Evolutionary conservation across 2,113 vertebrate species (phyloP).

Genomic region (Oriolus oriolus): DNA sequence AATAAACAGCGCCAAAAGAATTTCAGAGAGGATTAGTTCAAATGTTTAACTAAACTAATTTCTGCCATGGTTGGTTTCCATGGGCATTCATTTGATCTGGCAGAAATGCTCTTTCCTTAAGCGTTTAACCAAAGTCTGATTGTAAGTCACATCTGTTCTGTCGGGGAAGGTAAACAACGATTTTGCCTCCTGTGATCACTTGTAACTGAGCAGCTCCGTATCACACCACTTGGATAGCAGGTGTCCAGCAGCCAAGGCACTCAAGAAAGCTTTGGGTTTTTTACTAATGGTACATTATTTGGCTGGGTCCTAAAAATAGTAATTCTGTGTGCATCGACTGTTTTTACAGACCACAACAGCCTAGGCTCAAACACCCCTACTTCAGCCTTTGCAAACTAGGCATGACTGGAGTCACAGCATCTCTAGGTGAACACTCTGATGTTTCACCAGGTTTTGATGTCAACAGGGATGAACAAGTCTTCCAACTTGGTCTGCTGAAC

Average conservation of each 20-base stretch:
- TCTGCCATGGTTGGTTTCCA: background rate
- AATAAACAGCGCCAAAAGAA: conserved; percentile 29
- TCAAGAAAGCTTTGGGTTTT: background rate
- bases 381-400: background rate
- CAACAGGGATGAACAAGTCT: background rate
- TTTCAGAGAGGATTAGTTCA: conserved; percentile 39
- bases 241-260: background rate
- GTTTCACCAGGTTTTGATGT: background rate
- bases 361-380: background rate
- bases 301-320: background rate
- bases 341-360: background rate
- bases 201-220: background rate
- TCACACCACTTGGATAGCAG: background rate
- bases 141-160: background rate
- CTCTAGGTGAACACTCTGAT: background rate
- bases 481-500: background rate
- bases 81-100: background rate
- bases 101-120: conserved; percentile 14
- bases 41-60: conserved; percentile 38
- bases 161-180: background rate
- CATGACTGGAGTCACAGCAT: background rate
- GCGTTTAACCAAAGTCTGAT: background rate
- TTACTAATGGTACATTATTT: background rate
- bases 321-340: background rate
- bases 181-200: background rate